Conservation (phyloP, 2,888 invertebrate genomes). For the Hartigia nigra region DNA sequence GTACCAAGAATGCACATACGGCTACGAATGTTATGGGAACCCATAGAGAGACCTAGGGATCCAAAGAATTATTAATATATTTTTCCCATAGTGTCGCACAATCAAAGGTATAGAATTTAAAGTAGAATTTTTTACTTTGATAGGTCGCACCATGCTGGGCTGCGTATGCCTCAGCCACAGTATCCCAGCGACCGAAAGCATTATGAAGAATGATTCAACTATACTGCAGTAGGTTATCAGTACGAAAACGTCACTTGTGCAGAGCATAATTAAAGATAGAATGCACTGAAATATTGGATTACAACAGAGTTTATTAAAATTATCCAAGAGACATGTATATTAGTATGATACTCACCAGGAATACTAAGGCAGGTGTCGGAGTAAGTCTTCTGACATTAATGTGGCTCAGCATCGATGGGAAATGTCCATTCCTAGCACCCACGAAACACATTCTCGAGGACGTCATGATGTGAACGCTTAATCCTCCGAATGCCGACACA, state of each 20-base stretch:
- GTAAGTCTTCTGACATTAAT: slow-evolving; percentile 81
- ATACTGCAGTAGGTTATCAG: slow-evolving; percentile 93
- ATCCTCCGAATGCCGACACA: slow-evolving; percentile 90
- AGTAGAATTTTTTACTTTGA: slow-evolving; percentile 72
- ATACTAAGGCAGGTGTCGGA: slow-evolving; percentile 84
- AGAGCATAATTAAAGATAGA: slow-evolving; percentile 86
- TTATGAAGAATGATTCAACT: slow-evolving; percentile 93
- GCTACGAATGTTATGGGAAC: slow-evolving; percentile 83
- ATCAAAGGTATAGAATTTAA: not conserved
- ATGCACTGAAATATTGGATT: slow-evolving; percentile 73
- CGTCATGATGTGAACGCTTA: slow-evolving; percentile 96
- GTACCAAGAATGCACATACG: slow-evolving; percentile 81
- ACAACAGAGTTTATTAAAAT: not conserved
- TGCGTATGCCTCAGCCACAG: slow-evolving; percentile 84
- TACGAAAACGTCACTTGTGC: slow-evolving; percentile 84
- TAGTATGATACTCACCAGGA: slow-evolving; percentile 72
- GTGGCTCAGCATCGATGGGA: slow-evolving; percentile 83
- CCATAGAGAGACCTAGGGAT: slow-evolving; percentile 74
- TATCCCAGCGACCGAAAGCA: slow-evolving; percentile 86
- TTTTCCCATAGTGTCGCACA: not conserved
- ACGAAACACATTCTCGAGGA: slow-evolving; percentile 93
- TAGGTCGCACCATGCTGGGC: slow-evolving; percentile 85
- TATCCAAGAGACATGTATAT: not conserved
- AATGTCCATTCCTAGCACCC: slow-evolving; percentile 90
- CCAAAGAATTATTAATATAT: not conserved